phyloP scores from a whole-genome alignment of 2,797 vertebrate genomes.

The Pangasius macronema region DNA sequence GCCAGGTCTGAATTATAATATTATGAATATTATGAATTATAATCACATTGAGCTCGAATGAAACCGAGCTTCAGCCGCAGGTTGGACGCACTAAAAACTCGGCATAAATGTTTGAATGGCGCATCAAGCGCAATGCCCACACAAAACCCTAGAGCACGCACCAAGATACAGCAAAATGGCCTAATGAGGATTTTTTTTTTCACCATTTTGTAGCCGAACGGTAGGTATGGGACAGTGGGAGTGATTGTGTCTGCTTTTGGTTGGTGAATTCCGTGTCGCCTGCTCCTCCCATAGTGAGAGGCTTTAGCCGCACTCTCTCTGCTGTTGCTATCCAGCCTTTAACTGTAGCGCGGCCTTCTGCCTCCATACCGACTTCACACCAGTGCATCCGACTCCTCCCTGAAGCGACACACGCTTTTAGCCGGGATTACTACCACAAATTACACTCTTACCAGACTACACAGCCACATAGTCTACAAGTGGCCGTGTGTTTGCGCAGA shows the following conservation, averaged over 20 bases:
- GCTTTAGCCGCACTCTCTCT: slow-evolving; percentile 62
- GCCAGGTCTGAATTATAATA: slow-evolving; percentile 16
- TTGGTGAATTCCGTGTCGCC: slow-evolving; percentile 66
- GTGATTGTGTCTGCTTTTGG: slow-evolving; percentile 58
- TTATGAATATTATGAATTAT: slow-evolving; percentile 8
- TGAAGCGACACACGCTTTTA: slow-evolving; percentile 38
- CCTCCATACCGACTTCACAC: slow-evolving; percentile 69
- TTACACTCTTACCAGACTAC: not conserved
- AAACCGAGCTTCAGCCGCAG: slow-evolving; percentile 32
- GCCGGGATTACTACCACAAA: not conserved
- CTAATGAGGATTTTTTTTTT: slow-evolving; percentile 28
- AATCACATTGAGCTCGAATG: slow-evolving; percentile 26
- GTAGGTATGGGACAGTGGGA: slow-evolving; percentile 49
- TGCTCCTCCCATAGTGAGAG: slow-evolving; percentile 70
- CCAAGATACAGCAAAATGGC: slow-evolving; percentile 2
- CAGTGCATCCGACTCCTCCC: slow-evolving; percentile 69
- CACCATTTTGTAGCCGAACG: slow-evolving; percentile 46
- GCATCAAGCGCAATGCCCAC: slow-evolving; percentile 34
- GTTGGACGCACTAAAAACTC: slow-evolving; percentile 21
- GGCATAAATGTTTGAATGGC: slow-evolving; percentile 23
- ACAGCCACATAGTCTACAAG: not conserved
- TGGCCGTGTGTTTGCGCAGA: not conserved
- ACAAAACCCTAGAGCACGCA: not conserved
- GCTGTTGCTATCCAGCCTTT: slow-evolving; percentile 81
- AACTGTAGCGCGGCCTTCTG: slow-evolving; percentile 70